Percentiles rank a stretch among this genome's conserved stretches.
These are phyloP conservation scores for Acholoe squamosa DNA, from an alignment of 2,888 invertebrate species.

Conservation along the genomic window DNA sequence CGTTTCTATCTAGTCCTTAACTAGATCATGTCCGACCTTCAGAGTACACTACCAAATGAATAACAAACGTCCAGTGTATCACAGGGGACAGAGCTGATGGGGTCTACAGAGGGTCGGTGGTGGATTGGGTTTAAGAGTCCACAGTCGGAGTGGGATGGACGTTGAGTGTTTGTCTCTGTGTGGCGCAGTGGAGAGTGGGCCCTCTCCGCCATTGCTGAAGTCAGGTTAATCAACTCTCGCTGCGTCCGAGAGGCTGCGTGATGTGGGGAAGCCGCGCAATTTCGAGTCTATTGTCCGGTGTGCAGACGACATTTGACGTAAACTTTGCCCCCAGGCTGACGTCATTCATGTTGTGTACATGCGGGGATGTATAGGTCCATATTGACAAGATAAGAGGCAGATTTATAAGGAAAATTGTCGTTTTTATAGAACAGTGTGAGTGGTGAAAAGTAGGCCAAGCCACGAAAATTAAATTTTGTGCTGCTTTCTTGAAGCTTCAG, in stretches of 20 bases:
- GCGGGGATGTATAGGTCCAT: too few species aligned
- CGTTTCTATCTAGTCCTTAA: too few species aligned
- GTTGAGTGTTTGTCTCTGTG: background rate
- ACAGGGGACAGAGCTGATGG: background rate
- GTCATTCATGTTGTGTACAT: background rate
- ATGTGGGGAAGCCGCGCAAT: background rate
- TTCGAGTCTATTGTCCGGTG: background rate
- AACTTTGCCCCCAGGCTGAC: background rate
- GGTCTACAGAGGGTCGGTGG: background rate
- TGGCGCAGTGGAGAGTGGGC: background rate
- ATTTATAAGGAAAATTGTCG: too few species aligned
- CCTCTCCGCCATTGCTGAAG: background rate
- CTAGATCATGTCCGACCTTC: too few species aligned
- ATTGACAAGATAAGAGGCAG: too few species aligned
- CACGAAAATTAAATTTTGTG: too few species aligned
- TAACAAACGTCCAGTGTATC: too few species aligned
- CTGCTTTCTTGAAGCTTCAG: too few species aligned
- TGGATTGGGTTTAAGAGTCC: background rate
- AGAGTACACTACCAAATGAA: too few species aligned
- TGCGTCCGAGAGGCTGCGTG: background rate
- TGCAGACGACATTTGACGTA: background rate
- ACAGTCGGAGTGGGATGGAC: background rate
- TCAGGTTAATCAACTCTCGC: constrained; percentile 27
- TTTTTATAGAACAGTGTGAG: too few species aligned
- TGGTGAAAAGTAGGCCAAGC: too few species aligned